Conservation (phyloP, 2,797 vertebrate genomes). For the Onychomys leucogaster region DNA sequence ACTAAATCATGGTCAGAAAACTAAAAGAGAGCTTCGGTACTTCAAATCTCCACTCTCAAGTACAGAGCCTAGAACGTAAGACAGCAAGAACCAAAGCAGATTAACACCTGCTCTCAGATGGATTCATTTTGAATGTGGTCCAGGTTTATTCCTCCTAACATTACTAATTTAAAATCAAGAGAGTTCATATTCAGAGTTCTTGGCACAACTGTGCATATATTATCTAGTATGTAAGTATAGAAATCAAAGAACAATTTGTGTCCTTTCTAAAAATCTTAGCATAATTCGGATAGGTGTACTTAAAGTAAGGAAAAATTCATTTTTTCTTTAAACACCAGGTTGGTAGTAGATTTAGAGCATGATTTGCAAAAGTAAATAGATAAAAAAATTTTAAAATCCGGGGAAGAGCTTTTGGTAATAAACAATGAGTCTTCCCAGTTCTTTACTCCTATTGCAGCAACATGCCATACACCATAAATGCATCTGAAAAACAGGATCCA, state of each 20-base stretch:
- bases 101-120: conserved; percentile 9
- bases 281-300: conserved; percentile 22
- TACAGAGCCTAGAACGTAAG: not conserved
- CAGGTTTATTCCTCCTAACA: not conserved
- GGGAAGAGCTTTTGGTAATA: not conserved
- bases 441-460: not conserved
- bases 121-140: conserved; percentile 7
- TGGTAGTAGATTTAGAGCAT: conserved; percentile 18
- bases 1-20: not conserved
- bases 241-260: conserved; percentile 12
- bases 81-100: not conserved
- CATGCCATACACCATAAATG: not conserved
- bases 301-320: not conserved
- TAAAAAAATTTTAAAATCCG: not conserved
- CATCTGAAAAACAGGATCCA: not conserved
- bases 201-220: conserved; percentile 12
- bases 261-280: not conserved
- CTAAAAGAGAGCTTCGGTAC: not conserved
- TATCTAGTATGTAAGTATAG: not conserved
- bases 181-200: conserved; percentile 23
- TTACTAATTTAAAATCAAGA: conserved; percentile 42
- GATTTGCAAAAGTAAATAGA: not conserved
- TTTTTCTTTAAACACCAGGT: not conserved
- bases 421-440: not conserved
- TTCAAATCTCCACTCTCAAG: not conserved